Base-by-base conservation (phyloP, 2,113 vertebrate genomes). In the Chinchilla lanigera region DNA sequence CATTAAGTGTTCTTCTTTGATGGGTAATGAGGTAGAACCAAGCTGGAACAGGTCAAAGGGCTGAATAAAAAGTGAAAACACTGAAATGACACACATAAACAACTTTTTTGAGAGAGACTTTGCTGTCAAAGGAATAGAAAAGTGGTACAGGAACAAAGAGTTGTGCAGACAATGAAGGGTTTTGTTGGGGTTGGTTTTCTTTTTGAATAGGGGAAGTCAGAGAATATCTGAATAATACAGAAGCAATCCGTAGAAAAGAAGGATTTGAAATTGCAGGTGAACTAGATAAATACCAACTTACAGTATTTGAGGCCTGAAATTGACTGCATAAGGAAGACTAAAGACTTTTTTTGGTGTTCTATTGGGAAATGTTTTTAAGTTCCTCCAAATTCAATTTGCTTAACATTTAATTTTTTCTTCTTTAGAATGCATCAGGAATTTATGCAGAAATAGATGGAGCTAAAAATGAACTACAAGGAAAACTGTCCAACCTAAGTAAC, bases 401-500 rank as follows among this genome's bases (percentile, higher is more conserved):
- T 96, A 50, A 26, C 60, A 61, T 81, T 78, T 28, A 75, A 85
- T 0, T 0, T 92, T 30, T 98, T 98, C n/a, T 96, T 94, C 33
- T 98, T 96, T 97, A 99, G 99, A 99, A 99, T 8, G 98, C 98
- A 65, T 99, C 98, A 0, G 97, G 99, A n/a, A 99, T 99, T 98
- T 99, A 99, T 12, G 99, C 99, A 60, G 99, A 99, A 93, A 99
- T 99, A 94, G 99, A 99, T 87, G 99, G 99, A 58, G 99, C 99
- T 2, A 98, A 98, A 95, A 98, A 97, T 60, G 98, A 98, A 87
- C 96, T 99, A 96, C 98, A 97, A 88, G 98, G 99, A 85, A 99
- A 99, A 98, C 97, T 98, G 6, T 99, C 99, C 97, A 99, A 99
- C 58, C 98, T 99, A 28, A 99, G 99, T 11, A 96, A 98, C 78